A percentile compares a stretch with the other conserved stretches of the same genome.
These are phyloP conservation scores for Automeris io DNA, from an alignment of 2,888 invertebrate genomes.

Conservation along the genomic window DNA sequence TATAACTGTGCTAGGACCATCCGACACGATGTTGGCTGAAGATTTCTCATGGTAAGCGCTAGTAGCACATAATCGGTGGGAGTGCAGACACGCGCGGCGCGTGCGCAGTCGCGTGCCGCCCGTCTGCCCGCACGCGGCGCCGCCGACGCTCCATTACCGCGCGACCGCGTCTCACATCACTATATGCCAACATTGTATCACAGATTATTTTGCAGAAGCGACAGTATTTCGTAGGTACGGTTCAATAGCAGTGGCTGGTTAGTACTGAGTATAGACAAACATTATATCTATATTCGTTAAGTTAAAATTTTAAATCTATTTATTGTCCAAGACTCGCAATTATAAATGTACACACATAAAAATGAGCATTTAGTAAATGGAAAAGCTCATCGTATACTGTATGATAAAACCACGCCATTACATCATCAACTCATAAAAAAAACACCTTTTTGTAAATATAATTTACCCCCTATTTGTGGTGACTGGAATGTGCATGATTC, in stretches of 20 bases:
- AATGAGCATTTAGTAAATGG: no score
- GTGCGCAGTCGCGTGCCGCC: conserved; percentile 27
- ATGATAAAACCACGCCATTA: no score
- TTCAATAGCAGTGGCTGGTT: not conserved
- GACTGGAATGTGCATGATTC: no score
- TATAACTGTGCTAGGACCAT: conserved; percentile 18
- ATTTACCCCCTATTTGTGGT: no score
- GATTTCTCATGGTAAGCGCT: conserved; percentile 47
- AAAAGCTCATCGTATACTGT: no score
- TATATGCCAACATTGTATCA: conserved; percentile 36
- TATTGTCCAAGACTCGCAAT: no score
- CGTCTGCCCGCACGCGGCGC: conserved; percentile 32
- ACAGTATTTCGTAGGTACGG: not conserved
- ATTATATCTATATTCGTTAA: no score
- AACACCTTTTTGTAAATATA: no score
- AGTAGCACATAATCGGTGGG: conserved; percentile 67
- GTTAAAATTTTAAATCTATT: no score
- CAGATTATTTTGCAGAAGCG: conserved; percentile 24
- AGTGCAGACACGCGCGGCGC: conserved; percentile 45
- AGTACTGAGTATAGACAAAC: not conserved
- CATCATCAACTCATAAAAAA: no score
- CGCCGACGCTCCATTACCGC: conserved; percentile 64
- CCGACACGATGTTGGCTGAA: conserved; percentile 12
- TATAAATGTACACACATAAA: no score
- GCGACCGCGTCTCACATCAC: conserved; percentile 39